Evolutionary conservation across 1,140 invertebrate genomes (phyloP), one percentile per base, ranked within the genome.

Genomic region (Globodera rostochiensis): DNA sequence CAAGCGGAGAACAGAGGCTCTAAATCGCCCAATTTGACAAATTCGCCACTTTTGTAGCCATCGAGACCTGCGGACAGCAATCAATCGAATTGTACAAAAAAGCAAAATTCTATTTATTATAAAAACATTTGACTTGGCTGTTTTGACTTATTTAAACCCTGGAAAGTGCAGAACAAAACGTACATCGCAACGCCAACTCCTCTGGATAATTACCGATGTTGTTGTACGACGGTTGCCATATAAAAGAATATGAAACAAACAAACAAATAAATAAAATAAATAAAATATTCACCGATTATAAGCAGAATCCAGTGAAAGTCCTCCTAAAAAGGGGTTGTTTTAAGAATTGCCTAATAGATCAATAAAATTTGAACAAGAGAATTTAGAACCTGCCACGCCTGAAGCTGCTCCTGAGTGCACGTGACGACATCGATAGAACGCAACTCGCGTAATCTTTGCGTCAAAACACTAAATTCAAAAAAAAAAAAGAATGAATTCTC

Each of bases 41-140:
- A 81, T 67, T 81, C 75, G 49, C 80, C 80, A 25, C 71, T 76
- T 78, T 81, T 74, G 53, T 64, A 81, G 6, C 80, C 80, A 9
- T 76, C 53, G 5, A 81, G 9, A 67, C 80, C 71, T 69, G 19
- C 19, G 57, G 57, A 60, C 50, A 53, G 6, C 64, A 53, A 80
- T 36, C 13, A 2, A 53, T 45, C 67, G 45, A 6, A 53, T 45
- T 15, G 21, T n/a, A 25, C 4, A 49, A 45, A 79, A 79, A 79
- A 13, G 19, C 21, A 80, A 71, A 79, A 46, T 81, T 47, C 36
- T 60, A 3, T 3, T 36, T 36, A 36, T 36, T 36, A 36, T 36
- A 36, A 36, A 36, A 36, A 36, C 25, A 36, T 36, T 1, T 2
- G 36, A 36, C 36, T 36, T 36, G 36, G 36, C 36, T 36, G 36